These are phyloP conservation scores for Rhizoglyphus robini DNA, from an alignment of 1,140 invertebrate genomes.

Conservation along the genomic window DNA sequence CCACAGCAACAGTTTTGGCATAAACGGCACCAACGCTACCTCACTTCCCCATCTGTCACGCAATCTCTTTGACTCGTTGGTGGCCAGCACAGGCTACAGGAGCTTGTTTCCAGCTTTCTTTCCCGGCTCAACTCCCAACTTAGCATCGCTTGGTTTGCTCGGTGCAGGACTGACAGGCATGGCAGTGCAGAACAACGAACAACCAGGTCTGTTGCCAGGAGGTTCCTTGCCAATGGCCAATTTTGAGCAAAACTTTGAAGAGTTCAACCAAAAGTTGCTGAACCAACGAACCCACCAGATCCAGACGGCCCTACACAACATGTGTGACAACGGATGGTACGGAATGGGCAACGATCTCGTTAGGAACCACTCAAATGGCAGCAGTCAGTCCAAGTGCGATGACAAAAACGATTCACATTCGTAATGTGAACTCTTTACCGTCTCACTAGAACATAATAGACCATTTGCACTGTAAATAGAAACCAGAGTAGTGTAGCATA, in stretches of 20 bases:
- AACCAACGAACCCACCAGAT: slow-evolving; percentile 4
- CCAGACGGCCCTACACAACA: slow-evolving; percentile 4
- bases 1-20: not conserved
- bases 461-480: too few species aligned
- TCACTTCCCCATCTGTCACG: not conserved
- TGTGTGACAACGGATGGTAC: not conserved
- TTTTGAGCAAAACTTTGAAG: not conserved
- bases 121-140: slow-evolving; percentile 5
- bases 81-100: not conserved
- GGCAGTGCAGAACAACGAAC: not conserved
- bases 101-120: not conserved
- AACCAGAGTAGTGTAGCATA: too few species aligned
- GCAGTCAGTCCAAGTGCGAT: not conserved
- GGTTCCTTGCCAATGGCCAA: not conserved
- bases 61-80: not conserved
- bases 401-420: not conserved
- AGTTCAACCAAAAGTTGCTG: slow-evolving; percentile 1
- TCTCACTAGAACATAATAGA: not conserved
- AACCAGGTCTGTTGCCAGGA: not conserved
- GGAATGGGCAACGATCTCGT: not conserved
- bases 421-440: not conserved
- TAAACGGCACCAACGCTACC: not conserved
- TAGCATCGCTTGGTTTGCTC: not conserved
- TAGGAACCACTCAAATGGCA: not conserved
- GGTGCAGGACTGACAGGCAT: not conserved